Base-by-base conservation (phyloP, 2,113 vertebrate genomes). In the Pristiophorus japonicus region DNA sequence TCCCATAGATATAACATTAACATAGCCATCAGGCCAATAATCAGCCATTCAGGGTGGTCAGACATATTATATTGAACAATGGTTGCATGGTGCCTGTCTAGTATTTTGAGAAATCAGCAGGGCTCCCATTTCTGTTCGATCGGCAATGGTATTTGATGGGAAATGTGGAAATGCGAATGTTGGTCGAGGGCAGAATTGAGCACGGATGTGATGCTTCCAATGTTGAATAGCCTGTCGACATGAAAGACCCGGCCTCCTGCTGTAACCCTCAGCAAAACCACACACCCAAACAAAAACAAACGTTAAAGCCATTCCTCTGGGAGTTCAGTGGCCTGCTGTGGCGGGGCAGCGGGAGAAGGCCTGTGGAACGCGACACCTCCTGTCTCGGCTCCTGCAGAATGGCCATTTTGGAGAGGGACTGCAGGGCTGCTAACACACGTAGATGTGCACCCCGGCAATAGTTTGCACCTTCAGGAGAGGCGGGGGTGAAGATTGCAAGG, bases 191-290 rank as follows among this genome's bases (percentile, higher is more conserved):
- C 20, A 42, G 16, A 81, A 38, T 81, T 81, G 38, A 22, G 20
- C 16, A 45, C 78, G 22, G 38, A 42, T 81, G 78, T 81, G 42
- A 81, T 45, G 38, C 78, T 42, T 81, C 78, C 18, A n/a, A 45
- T 81, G 78, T 81, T 22, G 38, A 81, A 51, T 51, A 51, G 38
- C 84, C 22, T 51, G 18, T 85, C 22, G 75, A 81, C 24, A 27
- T 87, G 20, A 87, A 73, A 42, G 12, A 20, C 38, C 47, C 11
- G 8, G 47, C 22, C 5, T 51, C 84, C 47, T 87, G 38, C 38
- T 81, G 16, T 81, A 81, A 87, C 24, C 47, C 84, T 51, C 45
- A 87, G 84, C 22, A 87, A 87, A 87, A 87, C 84, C 84, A 87
- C 45, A 8, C 24, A 22, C 24, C 16, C 22, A 51, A 87, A 51